These are phyloP conservation scores for Colaptes auratus DNA, from an alignment of 2,113 vertebrate genomes.

Conservation along the genomic window DNA sequence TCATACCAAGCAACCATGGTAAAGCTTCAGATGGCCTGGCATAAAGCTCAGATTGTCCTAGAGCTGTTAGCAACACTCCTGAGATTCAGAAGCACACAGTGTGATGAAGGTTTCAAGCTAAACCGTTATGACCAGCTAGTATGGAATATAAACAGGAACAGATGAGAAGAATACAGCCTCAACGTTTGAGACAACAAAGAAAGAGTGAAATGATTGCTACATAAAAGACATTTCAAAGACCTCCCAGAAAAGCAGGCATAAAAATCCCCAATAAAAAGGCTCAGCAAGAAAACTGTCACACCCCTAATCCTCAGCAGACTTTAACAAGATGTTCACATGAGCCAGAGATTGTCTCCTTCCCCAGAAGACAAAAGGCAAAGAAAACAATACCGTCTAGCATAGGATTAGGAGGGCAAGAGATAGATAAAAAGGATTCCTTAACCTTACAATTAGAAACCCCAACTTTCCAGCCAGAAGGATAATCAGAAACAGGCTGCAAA, in stretches of 20 bases:
- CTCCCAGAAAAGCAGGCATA: conserved; percentile 69
- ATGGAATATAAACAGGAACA: conserved; percentile 61
- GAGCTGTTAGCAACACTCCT: background rate
- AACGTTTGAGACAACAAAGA: conserved; percentile 72
- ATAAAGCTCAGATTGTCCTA: background rate
- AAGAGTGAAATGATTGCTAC: conserved; percentile 69
- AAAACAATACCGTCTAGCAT: conserved; percentile 62
- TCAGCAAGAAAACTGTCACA: conserved; percentile 69
- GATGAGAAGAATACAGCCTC: conserved; percentile 61
- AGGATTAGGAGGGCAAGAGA: conserved; percentile 66
- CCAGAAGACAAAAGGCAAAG: conserved; percentile 72
- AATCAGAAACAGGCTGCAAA: conserved; percentile 62
- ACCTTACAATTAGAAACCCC: conserved; percentile 65
- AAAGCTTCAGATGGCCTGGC: background rate
- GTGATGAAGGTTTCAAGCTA: conserved; percentile 45
- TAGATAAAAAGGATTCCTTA: conserved; percentile 72
- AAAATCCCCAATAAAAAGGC: conserved; percentile 74
- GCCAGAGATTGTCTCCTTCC: conserved; percentile 63
- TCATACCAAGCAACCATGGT: background rate
- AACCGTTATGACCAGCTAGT: conserved; percentile 44
- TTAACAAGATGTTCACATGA: conserved; percentile 74
- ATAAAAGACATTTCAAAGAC: conserved; percentile 76
- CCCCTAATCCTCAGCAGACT: conserved; percentile 74
- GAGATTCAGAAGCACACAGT: background rate
- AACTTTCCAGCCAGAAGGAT: conserved; percentile 47